Conservation (phyloP, 2,113 vertebrate species). For the Dasypus novemcinctus region DNA sequence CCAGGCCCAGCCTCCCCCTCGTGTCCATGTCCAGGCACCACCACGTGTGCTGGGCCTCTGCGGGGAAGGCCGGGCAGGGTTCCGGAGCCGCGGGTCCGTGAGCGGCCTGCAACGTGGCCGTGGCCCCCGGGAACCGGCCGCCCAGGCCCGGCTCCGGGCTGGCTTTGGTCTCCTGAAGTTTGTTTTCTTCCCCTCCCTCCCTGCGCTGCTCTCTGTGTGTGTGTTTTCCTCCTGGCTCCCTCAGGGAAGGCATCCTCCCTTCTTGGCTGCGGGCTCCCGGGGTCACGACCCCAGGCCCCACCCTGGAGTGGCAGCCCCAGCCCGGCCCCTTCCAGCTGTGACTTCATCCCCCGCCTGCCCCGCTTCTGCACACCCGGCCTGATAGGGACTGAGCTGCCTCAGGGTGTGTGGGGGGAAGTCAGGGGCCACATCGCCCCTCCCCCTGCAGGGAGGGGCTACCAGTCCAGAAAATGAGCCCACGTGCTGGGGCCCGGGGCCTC, state of each 20-base stretch:
- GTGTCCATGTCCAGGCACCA: constrained; percentile 63
- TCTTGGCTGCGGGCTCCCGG: constrained; percentile 68
- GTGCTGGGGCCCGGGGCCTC: background rate
- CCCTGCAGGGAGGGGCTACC: background rate
- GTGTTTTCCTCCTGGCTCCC: constrained; percentile 32
- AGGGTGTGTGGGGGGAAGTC: background rate
- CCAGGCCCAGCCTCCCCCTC: constrained; percentile 61
- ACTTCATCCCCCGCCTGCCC: constrained; percentile 71
- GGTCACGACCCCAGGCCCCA: constrained; percentile 75
- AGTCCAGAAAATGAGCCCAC: too few species aligned
- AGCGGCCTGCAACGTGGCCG: constrained; percentile 69
- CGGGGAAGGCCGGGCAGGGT: constrained; percentile 6
- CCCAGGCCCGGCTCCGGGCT: constrained; percentile 19
- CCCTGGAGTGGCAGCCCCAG: constrained; percentile 79
- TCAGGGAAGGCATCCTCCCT: constrained; percentile 73
- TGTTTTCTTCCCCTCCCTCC: constrained; percentile 64
- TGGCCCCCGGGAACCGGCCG: constrained; percentile 24
- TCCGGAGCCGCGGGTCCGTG: background rate
- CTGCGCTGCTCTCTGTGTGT: background rate
- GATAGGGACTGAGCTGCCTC: background rate
- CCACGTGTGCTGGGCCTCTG: constrained; percentile 41
- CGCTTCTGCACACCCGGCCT: constrained; percentile 41
- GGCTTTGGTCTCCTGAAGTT: constrained; percentile 35
- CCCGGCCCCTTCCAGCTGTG: constrained; percentile 75
- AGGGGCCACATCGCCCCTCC: background rate